phyloP scores from a whole-genome alignment of 2,113 vertebrate species.

The Sterrhoptilus dennistouni region DNA sequence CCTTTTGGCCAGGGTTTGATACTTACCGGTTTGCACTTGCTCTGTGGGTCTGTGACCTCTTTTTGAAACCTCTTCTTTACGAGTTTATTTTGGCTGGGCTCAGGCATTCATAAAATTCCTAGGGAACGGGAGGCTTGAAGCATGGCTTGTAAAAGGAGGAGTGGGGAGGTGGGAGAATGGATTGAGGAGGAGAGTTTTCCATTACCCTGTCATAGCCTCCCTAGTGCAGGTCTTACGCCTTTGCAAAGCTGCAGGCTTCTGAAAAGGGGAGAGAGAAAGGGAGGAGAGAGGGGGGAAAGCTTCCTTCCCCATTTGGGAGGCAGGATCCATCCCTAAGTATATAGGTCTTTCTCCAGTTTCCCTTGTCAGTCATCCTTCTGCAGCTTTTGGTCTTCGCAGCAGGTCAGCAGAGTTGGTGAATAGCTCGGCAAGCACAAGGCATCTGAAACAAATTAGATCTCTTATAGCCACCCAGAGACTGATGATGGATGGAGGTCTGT shows the following conservation, averaged over 20 bases:
- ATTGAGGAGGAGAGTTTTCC: slow-evolving; percentile 60
- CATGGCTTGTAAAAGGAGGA: slow-evolving; percentile 80
- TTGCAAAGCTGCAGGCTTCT: slow-evolving; percentile 35
- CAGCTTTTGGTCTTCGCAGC: slow-evolving; percentile 81
- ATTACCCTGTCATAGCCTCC: slow-evolving; percentile 68
- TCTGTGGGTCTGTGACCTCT: slow-evolving; percentile 75
- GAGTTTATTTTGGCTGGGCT: slow-evolving; percentile 85
- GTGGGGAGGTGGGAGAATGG: slow-evolving; percentile 68
- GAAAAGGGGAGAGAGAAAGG: slow-evolving; percentile 27
- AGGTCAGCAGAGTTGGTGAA: slow-evolving; percentile 80
- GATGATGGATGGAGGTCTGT: slow-evolving; percentile 95
- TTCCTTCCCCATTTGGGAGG: neutral
- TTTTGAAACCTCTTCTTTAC: slow-evolving; percentile 79
- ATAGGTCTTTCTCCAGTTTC: slow-evolving; percentile 81
- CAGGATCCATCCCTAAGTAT: slow-evolving; percentile 32
- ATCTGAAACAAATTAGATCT: slow-evolving; percentile 99
- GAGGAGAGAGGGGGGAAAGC: neutral
- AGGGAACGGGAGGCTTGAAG: slow-evolving; percentile 77
- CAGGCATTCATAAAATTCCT: slow-evolving; percentile 86
- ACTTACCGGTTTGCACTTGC: slow-evolving; percentile 77
- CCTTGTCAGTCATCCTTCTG: slow-evolving; percentile 85
- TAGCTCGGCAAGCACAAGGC: slow-evolving; percentile 80
- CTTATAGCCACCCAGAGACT: slow-evolving; percentile 97
- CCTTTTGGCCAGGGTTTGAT: slow-evolving; percentile 45
- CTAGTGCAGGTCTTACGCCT: slow-evolving; percentile 31